Evolutionary conservation across 2,888 invertebrate species (phyloP).

Genomic region (Pollenia angustigena): DNA sequence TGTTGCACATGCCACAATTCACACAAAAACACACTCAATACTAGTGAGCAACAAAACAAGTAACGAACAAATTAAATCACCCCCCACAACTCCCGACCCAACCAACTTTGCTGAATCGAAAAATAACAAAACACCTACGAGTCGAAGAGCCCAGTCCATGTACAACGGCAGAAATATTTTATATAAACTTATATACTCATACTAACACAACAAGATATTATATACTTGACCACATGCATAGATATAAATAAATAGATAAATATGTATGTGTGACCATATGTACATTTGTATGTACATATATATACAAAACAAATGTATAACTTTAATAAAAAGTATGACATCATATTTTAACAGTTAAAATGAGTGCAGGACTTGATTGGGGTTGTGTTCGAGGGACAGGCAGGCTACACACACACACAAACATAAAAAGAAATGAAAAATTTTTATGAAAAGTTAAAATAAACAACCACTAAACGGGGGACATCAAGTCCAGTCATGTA

Average conservation of each 20-base stretch:
- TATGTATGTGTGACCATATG: conserved; percentile 9
- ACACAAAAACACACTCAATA: conserved; percentile 74
- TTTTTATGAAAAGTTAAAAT: conserved; percentile 81
- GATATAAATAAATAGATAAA: neutral
- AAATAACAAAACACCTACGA: conserved; percentile 60
- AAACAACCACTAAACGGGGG: conserved; percentile 75
- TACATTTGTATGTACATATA: conserved; percentile 16
- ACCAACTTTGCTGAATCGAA: conserved; percentile 14
- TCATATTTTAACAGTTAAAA: conserved; percentile 77
- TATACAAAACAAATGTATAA: conserved; percentile 41
- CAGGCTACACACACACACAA: neutral
- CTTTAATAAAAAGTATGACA: conserved; percentile 78
- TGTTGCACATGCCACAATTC: conserved; percentile 77
- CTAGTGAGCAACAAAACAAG: conserved; percentile 42
- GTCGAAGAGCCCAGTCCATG: conserved; percentile 34
- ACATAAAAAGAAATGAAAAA: conserved; percentile 67
- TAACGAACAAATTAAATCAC: conserved; percentile 38
- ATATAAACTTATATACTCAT: conserved; percentile 36
- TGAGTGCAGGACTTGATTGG: conserved; percentile 40
- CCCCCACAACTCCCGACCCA: neutral
- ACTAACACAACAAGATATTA: conserved; percentile 30
- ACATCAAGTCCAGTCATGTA: conserved; percentile 12
- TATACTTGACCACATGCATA: conserved; percentile 59
- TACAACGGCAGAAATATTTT: conserved; percentile 46
- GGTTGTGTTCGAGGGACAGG: conserved; percentile 7